Evolutionary conservation across 1,140 invertebrate genomes (phyloP).

Genomic region (Drosophila kohkoa): DNA sequence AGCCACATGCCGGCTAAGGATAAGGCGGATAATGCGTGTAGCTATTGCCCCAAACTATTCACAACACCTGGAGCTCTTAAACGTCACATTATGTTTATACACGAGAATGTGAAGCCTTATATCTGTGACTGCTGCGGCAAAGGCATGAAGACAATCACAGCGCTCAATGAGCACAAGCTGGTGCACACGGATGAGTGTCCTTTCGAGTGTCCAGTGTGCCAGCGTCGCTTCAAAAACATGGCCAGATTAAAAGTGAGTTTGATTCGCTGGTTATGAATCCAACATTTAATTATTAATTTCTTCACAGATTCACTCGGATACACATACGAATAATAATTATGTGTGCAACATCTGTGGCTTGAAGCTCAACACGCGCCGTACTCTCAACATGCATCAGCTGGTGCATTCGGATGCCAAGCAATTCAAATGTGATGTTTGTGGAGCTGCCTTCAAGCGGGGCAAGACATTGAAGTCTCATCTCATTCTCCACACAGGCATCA

Average conservation of each 20-base stretch:
- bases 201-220: constrained; percentile 85
- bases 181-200: constrained; percentile 85
- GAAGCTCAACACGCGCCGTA: constrained; percentile 85
- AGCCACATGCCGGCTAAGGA: constrained; percentile 84
- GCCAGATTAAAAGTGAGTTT: constrained; percentile 70
- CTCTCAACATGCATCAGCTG: constrained; percentile 85
- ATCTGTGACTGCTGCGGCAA: constrained; percentile 85
- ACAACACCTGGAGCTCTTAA: constrained; percentile 74
- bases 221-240: constrained; percentile 84
- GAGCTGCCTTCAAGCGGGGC: constrained; percentile 73
- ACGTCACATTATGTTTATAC: constrained; percentile 84
- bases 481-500: constrained; percentile 85
- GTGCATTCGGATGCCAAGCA: constrained; percentile 85
- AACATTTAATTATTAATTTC: neutral
- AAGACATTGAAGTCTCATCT: constrained; percentile 85
- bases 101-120: constrained; percentile 85
- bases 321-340: constrained; percentile 84
- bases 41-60: constrained; percentile 77
- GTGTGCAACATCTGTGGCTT: constrained; percentile 85
- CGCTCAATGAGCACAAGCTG: constrained; percentile 85
- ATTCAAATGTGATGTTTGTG: constrained; percentile 85
- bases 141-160: constrained; percentile 84
- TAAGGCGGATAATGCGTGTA: constrained; percentile 78
- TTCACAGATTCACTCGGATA: constrained; percentile 79
- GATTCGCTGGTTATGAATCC: neutral